These are phyloP conservation scores for Vimba vimba DNA, from an alignment of 2,113 vertebrate species.

Conservation along the genomic window DNA sequence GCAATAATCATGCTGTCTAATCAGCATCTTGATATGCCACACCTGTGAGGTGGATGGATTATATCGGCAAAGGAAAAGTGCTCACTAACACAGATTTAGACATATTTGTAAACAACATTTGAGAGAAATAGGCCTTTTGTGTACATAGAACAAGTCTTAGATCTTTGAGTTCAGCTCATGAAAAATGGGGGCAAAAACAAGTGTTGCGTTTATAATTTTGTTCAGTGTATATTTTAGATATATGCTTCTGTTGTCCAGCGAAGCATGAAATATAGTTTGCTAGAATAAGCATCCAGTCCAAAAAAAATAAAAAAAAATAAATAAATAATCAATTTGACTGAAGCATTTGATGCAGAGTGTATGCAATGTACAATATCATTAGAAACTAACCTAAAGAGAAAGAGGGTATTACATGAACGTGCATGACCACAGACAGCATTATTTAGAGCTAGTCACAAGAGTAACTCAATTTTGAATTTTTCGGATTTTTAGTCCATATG, in stretches of 20 bases:
- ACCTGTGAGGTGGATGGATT: too few relatives aligned
- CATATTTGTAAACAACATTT: too few relatives aligned
- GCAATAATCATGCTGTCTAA: too few relatives aligned
- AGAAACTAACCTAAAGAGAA: not conserved
- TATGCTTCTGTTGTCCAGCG: slow-evolving; percentile 65
- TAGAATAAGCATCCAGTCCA: slow-evolving; percentile 61
- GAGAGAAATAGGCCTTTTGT: too few relatives aligned
- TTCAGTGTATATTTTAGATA: slow-evolving; percentile 53
- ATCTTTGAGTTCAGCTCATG: too few relatives aligned
- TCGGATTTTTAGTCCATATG: too few relatives aligned
- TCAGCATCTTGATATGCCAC: too few relatives aligned
- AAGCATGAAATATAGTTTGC: slow-evolving; percentile 72
- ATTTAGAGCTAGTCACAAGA: not conserved
- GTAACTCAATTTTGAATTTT: not conserved
- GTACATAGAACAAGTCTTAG: too few relatives aligned
- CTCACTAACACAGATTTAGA: too few relatives aligned
- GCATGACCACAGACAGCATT: not conserved
- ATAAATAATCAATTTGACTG: slow-evolving; percentile 60
- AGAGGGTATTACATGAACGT: not conserved
- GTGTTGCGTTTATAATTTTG: too few relatives aligned
- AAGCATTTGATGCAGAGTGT: slow-evolving; percentile 60
- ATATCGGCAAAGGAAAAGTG: too few relatives aligned
- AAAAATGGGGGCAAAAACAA: too few relatives aligned
- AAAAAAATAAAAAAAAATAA: slow-evolving; percentile 20
- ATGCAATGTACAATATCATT: slow-evolving; percentile 36